Conservation (phyloP, 30 jellyfish, hydroid and myxozoan species). For the Cassiopea andromeda region DNA sequence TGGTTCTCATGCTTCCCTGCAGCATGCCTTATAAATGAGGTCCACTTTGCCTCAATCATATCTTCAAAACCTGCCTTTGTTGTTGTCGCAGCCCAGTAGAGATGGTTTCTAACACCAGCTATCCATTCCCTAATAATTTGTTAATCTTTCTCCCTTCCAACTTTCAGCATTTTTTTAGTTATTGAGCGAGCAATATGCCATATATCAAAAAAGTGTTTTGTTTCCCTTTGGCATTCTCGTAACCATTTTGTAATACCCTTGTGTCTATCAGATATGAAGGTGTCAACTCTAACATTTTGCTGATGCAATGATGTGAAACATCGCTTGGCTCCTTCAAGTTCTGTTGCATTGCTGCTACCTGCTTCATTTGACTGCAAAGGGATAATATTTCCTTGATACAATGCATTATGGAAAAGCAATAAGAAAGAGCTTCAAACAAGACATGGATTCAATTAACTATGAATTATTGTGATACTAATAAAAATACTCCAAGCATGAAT, state of each 20-base stretch:
- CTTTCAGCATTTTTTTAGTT: constrained; percentile 31
- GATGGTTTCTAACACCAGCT: neutral
- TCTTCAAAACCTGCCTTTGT: constrained; percentile 26
- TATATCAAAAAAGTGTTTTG: constrained; percentile 27
- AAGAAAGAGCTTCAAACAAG: neutral
- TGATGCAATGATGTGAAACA: neutral
- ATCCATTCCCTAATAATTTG: too few relatives aligned
- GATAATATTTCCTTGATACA: neutral
- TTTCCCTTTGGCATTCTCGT: neutral
- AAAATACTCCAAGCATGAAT: neutral
- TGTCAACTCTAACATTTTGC: neutral
- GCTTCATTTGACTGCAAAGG: constrained; percentile 41
- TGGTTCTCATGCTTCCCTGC: constrained; percentile 36
- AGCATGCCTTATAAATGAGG: constrained; percentile 36
- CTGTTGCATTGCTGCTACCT: constrained; percentile 25
- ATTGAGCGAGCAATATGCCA: constrained; percentile 61
- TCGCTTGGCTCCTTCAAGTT: constrained; percentile 24
- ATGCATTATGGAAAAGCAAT: neutral
- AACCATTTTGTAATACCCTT: constrained; percentile 41
- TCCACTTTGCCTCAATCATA: constrained; percentile 50
- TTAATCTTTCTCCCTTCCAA: constrained; percentile 6
- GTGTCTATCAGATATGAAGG: constrained; percentile 40
- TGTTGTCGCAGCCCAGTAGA: constrained; percentile 48
- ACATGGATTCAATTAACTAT: neutral
- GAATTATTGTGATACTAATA: neutral